Base-by-base conservation (phyloP, 2,113 vertebrate species). In the Plectropomus leopardus region DNA sequence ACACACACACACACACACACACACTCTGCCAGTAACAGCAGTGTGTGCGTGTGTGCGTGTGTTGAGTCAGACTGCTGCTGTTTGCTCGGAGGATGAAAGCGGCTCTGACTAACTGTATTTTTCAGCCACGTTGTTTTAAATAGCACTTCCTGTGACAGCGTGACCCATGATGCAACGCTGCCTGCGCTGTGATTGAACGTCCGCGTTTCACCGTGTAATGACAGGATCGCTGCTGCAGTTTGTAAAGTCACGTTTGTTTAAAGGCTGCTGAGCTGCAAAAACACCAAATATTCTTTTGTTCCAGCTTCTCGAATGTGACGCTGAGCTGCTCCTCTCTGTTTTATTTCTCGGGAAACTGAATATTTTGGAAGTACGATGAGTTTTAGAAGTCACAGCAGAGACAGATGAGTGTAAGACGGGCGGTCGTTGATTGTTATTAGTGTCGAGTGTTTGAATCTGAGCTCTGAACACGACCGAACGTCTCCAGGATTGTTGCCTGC, bases 121-220 rank as follows among this genome's bases (percentile, higher is more conserved):
- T 61, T 79, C 8, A 3, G 19, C 40, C 30, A 0, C 21, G 3
- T n/a, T 47, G 67, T 76, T 84, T 90, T 69, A 84, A 86, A 85
- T 80, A 81, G 78, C 59, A 80, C 87, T 92, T 93, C 88, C 88
- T 89, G 68, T 76, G 28, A 82, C 61, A 48, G 48, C 2, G 23
- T 50, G 76, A 64, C 69, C 80, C 84, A 77, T 86, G 84, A 91
- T 91, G 89, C 89, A 88, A 79, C 15, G 23, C 72, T 80, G 86
- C 47, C 28, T 44, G 55, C 2, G n/a, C 51, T 42, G 47, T 50
- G 61, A 73, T 54, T 57, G 21, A 58, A 24, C 0, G 4, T 45
- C 34, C 53, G 36, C 1, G n/a, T 10, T 32, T 32, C 17, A 0
- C 8, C 28, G 26, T 64, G 21, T 14, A 32, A 10, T n/a, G 34